A percentile compares a stretch with the other conserved stretches of the same genome.
Conservation (phyloP, 1,140 invertebrate species). For the Heliconius nattereri region DNA sequence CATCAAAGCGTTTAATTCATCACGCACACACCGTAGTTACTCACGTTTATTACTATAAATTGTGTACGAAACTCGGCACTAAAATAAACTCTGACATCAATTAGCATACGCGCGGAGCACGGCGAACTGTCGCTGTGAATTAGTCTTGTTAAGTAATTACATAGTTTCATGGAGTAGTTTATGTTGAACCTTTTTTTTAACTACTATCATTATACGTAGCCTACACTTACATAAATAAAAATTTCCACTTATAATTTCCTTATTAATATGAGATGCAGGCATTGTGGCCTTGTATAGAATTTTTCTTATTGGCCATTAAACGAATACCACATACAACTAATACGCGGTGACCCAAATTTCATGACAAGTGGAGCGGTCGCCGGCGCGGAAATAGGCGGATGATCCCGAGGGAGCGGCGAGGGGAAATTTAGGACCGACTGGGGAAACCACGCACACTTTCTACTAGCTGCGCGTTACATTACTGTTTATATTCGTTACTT, state of each 20-base stretch:
- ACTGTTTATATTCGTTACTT: conserved; percentile 10
- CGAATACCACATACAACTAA: conserved; percentile 64
- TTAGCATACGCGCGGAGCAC: conserved; percentile 48
- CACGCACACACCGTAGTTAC: conserved; percentile 32
- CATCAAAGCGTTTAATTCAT: conserved; percentile 49
- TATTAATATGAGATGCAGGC: not conserved
- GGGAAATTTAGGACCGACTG: conserved; percentile 55
- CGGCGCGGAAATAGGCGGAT: conserved; percentile 59
- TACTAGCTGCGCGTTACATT: conserved; percentile 28
- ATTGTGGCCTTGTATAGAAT: conserved; percentile 11
- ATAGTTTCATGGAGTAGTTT: conserved; percentile 16
- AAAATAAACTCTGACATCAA: conserved; percentile 62
- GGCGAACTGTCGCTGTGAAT: conserved; percentile 46
- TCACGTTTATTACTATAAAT: conserved; percentile 51
- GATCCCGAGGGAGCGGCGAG: conserved; percentile 55
- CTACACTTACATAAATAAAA: not conserved
- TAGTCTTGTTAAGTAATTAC: conserved; percentile 33
- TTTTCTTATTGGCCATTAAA: conserved; percentile 49
- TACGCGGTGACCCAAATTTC: conserved; percentile 71
- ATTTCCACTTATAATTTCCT: not conserved
- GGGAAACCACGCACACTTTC: conserved; percentile 43
- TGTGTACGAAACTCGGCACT: conserved; percentile 43
- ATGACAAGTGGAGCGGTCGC: conserved; percentile 58
- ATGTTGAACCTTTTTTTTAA: conserved; percentile 6
- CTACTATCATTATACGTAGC: not conserved